Base-by-base conservation (phyloP, 2,113 vertebrate genomes). In the Psephotus haematonotus region DNA sequence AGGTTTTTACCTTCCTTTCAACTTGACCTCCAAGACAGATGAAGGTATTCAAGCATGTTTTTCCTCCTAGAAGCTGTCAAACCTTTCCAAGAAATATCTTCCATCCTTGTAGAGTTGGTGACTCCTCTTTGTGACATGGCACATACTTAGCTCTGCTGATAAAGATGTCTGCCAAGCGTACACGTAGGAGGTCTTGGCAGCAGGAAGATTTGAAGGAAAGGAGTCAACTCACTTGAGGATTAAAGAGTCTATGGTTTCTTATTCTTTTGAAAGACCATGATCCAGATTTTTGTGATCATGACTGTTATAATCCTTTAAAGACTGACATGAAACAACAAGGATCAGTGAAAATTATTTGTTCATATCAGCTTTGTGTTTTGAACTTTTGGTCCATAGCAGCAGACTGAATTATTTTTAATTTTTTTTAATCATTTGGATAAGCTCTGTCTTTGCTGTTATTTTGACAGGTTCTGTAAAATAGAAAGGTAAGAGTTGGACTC, bases 71-170 rank as follows among this genome's bases (percentile, higher is more conserved):
- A 67, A 88, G 1, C 3, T 63, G 3, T 57, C 12, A 2, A 77
- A 74, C 65, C 33, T 8, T 63, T 74, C 49, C 13, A 62, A 57
- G 14, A 19, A 37, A 44, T 33, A 7, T 43, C 8, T 90, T 71
- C 39, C 1, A 0, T 14, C 17, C 60, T 72, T 3, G 37, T 74
- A 50, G 24, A 72, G 24, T 53, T 69, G 39, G 22, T 77, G 44
- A 13, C 44, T 90, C 31, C 31, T 86, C 39, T 44, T 7, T 1
- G 2, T 52, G 49, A 41, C 0, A 0, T 0, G 3, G 27, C 10
- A 43, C 17, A 17, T 15, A 24, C 29, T 44, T 20, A 47, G 28
- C 25, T 83, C 59, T 92, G n/a, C 7, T 77, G 29, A 16, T 39
- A 7, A 22, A 13, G 12, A 12, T 35, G 22, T 39, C 25, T 80